phyloP scores from a whole-genome alignment of 2,113 vertebrate genomes.

The Stigmatopora argus region DNA sequence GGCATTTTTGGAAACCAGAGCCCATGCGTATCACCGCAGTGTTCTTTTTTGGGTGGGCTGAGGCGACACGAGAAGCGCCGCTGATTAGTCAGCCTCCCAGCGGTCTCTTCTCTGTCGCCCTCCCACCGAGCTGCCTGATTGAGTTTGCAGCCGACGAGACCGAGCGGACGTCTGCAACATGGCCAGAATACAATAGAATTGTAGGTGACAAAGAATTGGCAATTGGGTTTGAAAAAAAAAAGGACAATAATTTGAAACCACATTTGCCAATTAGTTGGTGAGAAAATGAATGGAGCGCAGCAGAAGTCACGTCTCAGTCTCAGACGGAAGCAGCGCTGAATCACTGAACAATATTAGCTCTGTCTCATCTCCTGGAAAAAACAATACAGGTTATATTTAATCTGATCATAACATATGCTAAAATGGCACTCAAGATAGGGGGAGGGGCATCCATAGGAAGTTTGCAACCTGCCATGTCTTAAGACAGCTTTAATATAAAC shows the following conservation, averaged over 20 bases:
- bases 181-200: constrained; percentile 13
- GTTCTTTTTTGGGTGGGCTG: constrained; percentile 12
- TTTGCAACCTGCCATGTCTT: background rate
- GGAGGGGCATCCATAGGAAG: background rate
- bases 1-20: constrained; percentile 17
- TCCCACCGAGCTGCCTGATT: constrained; percentile 55
- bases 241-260: constrained; percentile 20
- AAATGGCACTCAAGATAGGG: background rate
- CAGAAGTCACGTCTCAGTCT: constrained; percentile 17
- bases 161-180: constrained; percentile 24
- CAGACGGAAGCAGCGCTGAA: constrained; percentile 3
- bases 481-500: background rate
- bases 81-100: constrained; percentile 31
- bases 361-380: background rate
- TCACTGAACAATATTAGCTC: constrained; percentile 9
- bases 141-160: constrained; percentile 43
- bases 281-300: constrained; percentile 16
- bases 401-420: background rate
- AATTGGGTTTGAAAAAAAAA: background rate
- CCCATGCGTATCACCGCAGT: background rate
- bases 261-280: constrained; percentile 23
- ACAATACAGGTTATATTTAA: background rate
- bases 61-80: constrained; percentile 29
- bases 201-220: constrained; percentile 2
- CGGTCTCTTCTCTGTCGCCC: constrained; percentile 22